phyloP scores from a whole-genome alignment of 2,113 vertebrate species.

The Abramis brama region DNA sequence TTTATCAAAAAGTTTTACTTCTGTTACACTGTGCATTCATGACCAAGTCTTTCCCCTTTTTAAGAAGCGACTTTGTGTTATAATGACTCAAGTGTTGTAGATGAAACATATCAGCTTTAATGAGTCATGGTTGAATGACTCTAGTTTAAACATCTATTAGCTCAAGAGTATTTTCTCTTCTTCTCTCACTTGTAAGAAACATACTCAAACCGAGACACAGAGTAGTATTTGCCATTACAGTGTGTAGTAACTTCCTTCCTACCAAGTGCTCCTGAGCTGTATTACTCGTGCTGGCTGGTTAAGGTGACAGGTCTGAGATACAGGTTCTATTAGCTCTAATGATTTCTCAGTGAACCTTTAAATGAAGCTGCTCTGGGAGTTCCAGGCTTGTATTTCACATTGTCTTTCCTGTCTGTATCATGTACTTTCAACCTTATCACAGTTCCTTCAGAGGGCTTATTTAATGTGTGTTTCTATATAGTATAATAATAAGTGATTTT shows the following conservation, averaged over 20 bases:
- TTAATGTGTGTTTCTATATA: background rate
- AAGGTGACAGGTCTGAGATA: conserved; percentile 1
- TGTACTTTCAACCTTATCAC: background rate
- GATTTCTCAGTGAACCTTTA: conserved; percentile 40
- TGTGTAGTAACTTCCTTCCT: background rate
- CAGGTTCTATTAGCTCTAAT: conserved; percentile 30
- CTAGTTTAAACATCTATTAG: conserved; percentile 30
- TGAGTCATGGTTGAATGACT: conserved; percentile 16
- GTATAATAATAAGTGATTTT: background rate
- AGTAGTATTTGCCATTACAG: background rate
- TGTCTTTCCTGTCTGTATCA: background rate
- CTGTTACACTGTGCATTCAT: background rate
- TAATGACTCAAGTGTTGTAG: conserved; percentile 10
- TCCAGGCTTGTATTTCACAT: conserved; percentile 26
- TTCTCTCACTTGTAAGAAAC: background rate
- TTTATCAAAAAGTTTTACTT: conserved; percentile 8
- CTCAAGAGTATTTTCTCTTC: conserved; percentile 13
- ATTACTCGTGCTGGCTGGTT: background rate
- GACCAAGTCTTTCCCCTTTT: background rate
- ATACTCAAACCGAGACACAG: background rate
- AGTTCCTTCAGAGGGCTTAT: background rate
- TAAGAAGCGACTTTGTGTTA: background rate
- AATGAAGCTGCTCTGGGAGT: conserved; percentile 26
- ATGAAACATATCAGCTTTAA: conserved; percentile 21
- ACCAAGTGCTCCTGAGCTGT: background rate